These are phyloP conservation scores for Monochamus saltuarius DNA, from an alignment of 1,140 invertebrate genomes.

Conservation along the genomic window DNA sequence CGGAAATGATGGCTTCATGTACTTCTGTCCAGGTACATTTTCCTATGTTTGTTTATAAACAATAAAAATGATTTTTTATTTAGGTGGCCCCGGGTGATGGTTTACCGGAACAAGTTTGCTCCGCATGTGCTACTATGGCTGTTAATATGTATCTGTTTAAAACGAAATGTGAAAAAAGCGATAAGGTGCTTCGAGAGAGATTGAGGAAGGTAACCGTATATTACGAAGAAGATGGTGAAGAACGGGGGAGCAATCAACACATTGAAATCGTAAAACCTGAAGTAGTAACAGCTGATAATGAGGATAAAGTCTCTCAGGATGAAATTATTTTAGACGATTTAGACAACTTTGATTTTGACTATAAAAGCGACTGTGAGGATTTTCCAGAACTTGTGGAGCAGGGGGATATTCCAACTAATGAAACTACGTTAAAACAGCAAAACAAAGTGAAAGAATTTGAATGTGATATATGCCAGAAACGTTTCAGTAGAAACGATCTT, in stretches of 20 bases:
- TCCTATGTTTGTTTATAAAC: constrained; percentile 10
- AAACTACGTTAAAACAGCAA: constrained; percentile 17
- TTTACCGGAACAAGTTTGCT: constrained; percentile 63
- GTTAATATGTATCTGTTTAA: constrained; percentile 65
- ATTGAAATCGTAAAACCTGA: constrained; percentile 11
- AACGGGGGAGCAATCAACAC: background rate
- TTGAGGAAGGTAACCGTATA: constrained; percentile 47
- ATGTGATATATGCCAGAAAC: constrained; percentile 44
- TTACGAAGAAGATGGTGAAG: constrained; percentile 8
- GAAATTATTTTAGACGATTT: constrained; percentile 22
- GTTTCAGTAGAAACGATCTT: constrained; percentile 44
- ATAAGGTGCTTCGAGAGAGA: constrained; percentile 57
- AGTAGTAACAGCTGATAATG: background rate
- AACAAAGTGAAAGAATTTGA: constrained; percentile 33
- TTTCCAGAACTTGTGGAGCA: background rate
- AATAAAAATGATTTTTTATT: constrained; percentile 11
- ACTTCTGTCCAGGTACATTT: constrained; percentile 54
- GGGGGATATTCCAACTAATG: constrained; percentile 9
- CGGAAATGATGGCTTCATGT: constrained; percentile 60
- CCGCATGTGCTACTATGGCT: constrained; percentile 61
- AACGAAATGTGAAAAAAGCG: constrained; percentile 63
- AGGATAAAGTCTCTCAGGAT: background rate
- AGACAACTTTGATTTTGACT: constrained; percentile 23
- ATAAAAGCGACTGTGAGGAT: constrained; percentile 19
- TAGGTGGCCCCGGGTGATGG: constrained; percentile 62